Percentiles rank a stretch among this genome's conserved stretches.
Evolutionary conservation across 2,797 vertebrate genomes (phyloP).

Genomic region (Peromyscus aztecus): DNA sequence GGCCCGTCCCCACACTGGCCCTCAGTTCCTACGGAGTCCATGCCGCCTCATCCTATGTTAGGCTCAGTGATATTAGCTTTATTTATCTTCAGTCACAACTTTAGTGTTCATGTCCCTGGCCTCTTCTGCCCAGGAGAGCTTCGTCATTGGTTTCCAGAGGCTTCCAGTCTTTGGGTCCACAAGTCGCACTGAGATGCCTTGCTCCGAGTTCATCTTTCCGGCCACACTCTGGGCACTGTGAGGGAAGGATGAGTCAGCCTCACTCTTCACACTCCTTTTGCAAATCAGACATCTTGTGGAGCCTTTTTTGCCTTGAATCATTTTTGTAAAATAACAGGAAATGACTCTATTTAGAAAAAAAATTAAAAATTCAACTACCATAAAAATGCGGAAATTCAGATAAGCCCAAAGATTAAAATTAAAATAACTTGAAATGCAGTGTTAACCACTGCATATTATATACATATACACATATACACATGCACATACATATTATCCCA

Average conservation of each 20-base stretch:
- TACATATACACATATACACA: background rate
- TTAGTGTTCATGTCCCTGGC: rapidly evolving
- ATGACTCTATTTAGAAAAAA: slow-evolving; percentile 22
- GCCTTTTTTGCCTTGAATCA: background rate
- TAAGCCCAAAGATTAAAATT: slow-evolving; percentile 61
- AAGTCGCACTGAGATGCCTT: rapidly evolving
- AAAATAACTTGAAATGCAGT: slow-evolving; percentile 65
- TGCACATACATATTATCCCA: background rate
- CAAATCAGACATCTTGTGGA: background rate
- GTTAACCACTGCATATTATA: slow-evolving; percentile 23
- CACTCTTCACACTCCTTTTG: background rate
- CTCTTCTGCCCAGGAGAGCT: background rate
- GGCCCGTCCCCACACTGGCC: background rate
- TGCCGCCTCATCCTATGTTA: too few species aligned
- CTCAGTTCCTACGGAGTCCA: background rate
- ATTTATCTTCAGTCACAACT: background rate
- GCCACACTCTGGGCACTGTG: rapidly evolving
- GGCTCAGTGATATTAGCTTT: background rate
- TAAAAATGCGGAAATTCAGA: slow-evolving; percentile 57
- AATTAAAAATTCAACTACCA: slow-evolving; percentile 38
- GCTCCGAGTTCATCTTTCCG: background rate
- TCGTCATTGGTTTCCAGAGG: background rate
- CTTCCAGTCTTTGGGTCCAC: background rate
- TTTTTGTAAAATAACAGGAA: slow-evolving; percentile 18
- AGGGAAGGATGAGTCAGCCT: background rate